A percentile compares a stretch with the other conserved stretches of the same genome.
Conservation (phyloP, 2,113 vertebrate genomes). For the Oryzias javanicus region DNA sequence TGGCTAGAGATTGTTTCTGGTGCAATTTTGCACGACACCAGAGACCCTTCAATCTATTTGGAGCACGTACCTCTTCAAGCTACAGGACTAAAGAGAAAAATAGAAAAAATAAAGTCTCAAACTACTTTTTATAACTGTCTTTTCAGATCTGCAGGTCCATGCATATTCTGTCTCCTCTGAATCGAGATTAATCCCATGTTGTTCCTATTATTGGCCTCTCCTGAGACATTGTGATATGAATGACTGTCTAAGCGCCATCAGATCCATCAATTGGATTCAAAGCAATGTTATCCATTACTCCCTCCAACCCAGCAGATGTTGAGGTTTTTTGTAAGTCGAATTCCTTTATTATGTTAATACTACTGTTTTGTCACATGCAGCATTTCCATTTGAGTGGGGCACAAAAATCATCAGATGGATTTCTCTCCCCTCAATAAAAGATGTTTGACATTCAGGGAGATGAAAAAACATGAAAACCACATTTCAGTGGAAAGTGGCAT, state of each 20-base stretch:
- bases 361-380: constrained; percentile 70
- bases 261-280: constrained; percentile 77
- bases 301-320: constrained; percentile 75
- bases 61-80: too few relatives aligned
- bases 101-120: constrained; percentile 36
- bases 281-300: constrained; percentile 77
- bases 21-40: too few relatives aligned
- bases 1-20: too few relatives aligned
- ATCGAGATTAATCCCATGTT: constrained; percentile 72
- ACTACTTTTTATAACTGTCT: constrained; percentile 57
- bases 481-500: constrained; percentile 71
- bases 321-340: constrained; percentile 73
- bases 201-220: constrained; percentile 77
- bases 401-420: constrained; percentile 75
- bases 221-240: constrained; percentile 73
- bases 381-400: constrained; percentile 75
- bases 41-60: too few relatives aligned
- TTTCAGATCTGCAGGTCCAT: constrained; percentile 52
- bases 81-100: background rate
- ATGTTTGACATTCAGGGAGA: constrained; percentile 76
- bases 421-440: constrained; percentile 68
- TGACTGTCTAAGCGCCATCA: constrained; percentile 75
- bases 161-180: constrained; percentile 69
- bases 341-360: constrained; percentile 79
- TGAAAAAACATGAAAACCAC: constrained; percentile 64